Evolutionary conservation across 2,888 invertebrate species (phyloP), one percentile per base, ranked within the genome.

Genomic region (Scaptomyza flava): DNA sequence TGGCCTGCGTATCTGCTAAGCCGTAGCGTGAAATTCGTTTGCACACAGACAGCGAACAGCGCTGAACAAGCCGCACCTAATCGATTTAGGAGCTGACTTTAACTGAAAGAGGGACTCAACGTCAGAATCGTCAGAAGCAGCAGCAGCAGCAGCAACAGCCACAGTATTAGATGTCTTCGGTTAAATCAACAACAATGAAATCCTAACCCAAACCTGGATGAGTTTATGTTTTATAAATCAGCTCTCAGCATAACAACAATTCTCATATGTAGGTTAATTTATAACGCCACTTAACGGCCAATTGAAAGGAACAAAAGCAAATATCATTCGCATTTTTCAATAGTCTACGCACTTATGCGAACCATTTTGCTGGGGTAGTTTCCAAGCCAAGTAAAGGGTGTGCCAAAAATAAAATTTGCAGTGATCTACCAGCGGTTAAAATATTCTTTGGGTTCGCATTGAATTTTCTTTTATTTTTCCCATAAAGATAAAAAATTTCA

Each of bases 21-120:
- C 59, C 65, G 42, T 45, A 70, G 73, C 82, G 72, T 85, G 59
- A 82, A 87, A 87, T 85, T 73, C 72, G 68, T 79, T 71, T 74
- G 69, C 65, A 78, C 76, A 82, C 71, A 80, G 67, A 41, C 14
- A 41, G 31, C 60, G 43, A 42, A 54, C n/a, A 38, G 48, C 48
- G 51, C 60, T 70, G 79, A 86, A 87, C 87, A 66, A 89, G 87
- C 79, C 88, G 83, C 63, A 68, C 53, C 83, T 58, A 89, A 87
- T 87, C 77, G 79, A 87, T 89, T 87, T 70, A 33, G 54, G 38
- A 56, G 30, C 67, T 59, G 61, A 63, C 60, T 68, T 43, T 31
- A 17, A 17, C 54, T 27, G 42, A 34, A 11, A 17, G 38, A 52
- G 42, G 27, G 8, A 27, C 53, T 36, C 14, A 38, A 14, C 38